phyloP scores from a whole-genome alignment of 2,797 vertebrate species.

The Carapus acus region DNA sequence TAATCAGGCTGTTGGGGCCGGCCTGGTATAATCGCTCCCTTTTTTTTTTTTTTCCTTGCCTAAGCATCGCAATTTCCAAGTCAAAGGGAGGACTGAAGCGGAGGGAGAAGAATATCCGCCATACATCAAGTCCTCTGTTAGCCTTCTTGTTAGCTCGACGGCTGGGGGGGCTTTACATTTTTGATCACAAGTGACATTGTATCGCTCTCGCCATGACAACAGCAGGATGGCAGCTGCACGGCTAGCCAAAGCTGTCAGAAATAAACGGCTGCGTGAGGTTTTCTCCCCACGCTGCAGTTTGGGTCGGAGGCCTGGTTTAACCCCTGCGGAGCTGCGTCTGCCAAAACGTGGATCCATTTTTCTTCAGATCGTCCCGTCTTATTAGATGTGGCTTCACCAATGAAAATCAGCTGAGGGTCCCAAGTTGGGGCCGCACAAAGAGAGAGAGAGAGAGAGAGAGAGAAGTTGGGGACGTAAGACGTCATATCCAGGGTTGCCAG shows the following conservation, averaged over 20 bases:
- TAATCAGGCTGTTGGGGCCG: constrained; percentile 56
- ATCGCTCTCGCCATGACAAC: constrained; percentile 12
- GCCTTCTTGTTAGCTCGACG: constrained; percentile 1
- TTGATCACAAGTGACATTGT: constrained; percentile 28
- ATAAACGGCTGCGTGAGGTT: constrained; percentile 5
- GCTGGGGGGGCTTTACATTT: constrained; percentile 24
- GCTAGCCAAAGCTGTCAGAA: constrained; percentile 20
- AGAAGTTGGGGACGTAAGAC: no score
- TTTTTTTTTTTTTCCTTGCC: no score
- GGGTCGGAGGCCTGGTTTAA: constrained; percentile 9
- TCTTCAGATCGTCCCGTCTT: constrained; percentile 29
- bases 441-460: no score
- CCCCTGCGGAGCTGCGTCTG: constrained; percentile 7
- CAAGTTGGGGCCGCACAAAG: constrained; percentile 10
- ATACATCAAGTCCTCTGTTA: constrained; percentile 11
- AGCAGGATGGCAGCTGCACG: constrained; percentile 14
- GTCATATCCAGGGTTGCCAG: no score
- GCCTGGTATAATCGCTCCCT: constrained; percentile 39
- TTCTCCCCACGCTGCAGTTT: constrained; percentile 7
- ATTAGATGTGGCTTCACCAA: constrained; percentile 35
- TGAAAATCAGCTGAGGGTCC: constrained; percentile 26
- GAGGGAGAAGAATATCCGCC: not conserved
- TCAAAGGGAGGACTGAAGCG: constrained; percentile 12
- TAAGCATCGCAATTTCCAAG: constrained; percentile 36
- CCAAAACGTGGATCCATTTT: constrained; percentile 15